Conservation (phyloP, 1,140 invertebrate genomes). For the Bombus polaris region DNA sequence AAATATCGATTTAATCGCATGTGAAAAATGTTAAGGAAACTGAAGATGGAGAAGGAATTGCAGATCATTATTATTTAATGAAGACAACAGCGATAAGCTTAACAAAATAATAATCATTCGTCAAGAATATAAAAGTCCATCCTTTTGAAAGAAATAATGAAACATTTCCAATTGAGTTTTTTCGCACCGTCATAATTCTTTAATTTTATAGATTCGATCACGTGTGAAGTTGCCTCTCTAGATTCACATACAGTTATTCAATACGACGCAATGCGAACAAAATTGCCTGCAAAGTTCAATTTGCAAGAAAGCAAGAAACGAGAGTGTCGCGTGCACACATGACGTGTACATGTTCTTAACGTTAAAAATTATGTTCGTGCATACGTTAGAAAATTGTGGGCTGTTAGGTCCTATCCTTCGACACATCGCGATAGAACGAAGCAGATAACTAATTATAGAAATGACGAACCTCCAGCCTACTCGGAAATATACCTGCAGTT, state of each 20-base stretch:
- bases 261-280: background rate
- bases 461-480: conserved; percentile 9
- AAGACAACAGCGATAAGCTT: background rate
- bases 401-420: conserved; percentile 34
- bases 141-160: background rate
- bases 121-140: background rate
- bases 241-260: background rate
- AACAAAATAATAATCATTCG: background rate
- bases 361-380: background rate
- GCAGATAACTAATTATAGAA: conserved; percentile 62
- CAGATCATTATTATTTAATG: background rate
- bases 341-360: background rate
- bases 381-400: conserved; percentile 27
- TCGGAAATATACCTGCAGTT: background rate
- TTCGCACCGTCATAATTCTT: background rate
- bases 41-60: background rate
- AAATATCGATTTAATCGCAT: background rate
- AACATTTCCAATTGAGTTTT: background rate
- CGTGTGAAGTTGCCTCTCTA: background rate
- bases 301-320: background rate
- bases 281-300: background rate
- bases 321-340: no score
- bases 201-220: background rate
- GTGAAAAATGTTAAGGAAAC: background rate
- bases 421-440: conserved; percentile 49